phyloP scores from a whole-genome alignment of 2,113 vertebrate genomes.

The Ictidomys tridecemlineatus region DNA sequence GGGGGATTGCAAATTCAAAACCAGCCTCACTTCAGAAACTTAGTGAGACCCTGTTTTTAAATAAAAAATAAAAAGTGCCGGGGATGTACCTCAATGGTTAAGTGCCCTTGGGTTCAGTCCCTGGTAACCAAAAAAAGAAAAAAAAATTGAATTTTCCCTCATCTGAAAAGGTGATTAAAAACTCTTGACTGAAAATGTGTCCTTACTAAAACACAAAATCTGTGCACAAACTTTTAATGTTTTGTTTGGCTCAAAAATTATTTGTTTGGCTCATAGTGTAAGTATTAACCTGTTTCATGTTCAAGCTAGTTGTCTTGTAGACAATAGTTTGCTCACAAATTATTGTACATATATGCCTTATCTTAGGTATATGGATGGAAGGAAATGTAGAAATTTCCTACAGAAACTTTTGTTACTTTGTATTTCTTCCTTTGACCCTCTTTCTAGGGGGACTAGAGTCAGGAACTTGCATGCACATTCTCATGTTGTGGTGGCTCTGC shows the following conservation, averaged over 20 bases:
- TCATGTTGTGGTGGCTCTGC: neutral
- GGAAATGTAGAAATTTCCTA: neutral
- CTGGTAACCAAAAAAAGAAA: too few species aligned
- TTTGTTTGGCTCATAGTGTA: neutral
- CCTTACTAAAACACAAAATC: neutral
- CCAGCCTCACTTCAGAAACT: too few species aligned
- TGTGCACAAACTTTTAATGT: neutral
- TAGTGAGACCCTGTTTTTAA: too few species aligned
- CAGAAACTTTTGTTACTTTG: neutral
- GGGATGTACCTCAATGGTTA: too few species aligned
- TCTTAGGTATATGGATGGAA: neutral
- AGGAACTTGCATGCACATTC: accelerated
- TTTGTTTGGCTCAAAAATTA: neutral
- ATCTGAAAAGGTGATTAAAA: neutral
- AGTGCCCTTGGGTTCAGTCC: too few species aligned
- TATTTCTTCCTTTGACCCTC: neutral
- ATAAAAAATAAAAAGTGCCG: too few species aligned
- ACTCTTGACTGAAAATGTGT: neutral
- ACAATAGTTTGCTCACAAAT: neutral
- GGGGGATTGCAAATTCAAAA: too few species aligned
- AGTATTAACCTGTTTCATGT: neutral
- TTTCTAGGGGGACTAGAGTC: neutral
- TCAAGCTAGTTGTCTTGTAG: neutral
- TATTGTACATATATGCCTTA: neutral
- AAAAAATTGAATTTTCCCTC: neutral